phyloP scores from a whole-genome alignment of 2,797 vertebrate species.

The Caiman crocodilus region DNA sequence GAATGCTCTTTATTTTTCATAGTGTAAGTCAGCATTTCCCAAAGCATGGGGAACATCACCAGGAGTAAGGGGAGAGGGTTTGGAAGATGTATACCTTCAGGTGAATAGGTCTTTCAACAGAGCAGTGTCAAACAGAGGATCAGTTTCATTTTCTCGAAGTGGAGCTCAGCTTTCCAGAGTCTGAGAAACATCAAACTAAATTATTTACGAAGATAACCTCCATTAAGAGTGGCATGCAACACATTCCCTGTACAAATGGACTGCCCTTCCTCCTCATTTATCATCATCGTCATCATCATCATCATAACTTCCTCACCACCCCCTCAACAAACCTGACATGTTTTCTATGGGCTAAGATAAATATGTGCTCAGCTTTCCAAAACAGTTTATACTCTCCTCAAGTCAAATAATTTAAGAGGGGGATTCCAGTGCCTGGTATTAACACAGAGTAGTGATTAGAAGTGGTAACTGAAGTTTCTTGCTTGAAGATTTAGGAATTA shows the following conservation, averaged over 20 bases:
- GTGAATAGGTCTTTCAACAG: background rate
- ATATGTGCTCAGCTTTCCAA: constrained; percentile 15
- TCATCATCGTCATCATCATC: background rate
- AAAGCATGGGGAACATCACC: background rate
- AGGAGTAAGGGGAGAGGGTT: background rate
- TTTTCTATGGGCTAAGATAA: constrained; percentile 30
- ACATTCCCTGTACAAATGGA: background rate
- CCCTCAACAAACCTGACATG: constrained; percentile 5
- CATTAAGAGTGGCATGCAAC: background rate
- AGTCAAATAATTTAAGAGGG: constrained; percentile 4
- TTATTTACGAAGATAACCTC: background rate
- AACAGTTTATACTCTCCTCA: background rate
- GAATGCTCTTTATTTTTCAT: background rate
- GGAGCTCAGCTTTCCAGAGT: constrained; percentile 10
- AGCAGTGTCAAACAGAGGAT: background rate
- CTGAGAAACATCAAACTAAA: constrained; percentile 5
- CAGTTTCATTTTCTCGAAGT: background rate
- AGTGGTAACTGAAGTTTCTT: constrained; percentile 9
- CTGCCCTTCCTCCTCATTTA: background rate
- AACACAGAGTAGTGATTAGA: constrained; percentile 28
- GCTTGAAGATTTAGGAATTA: constrained; percentile 46
- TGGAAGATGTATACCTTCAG: background rate
- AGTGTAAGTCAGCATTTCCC: background rate
- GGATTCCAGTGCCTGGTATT: background rate
- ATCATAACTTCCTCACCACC: background rate